phyloP scores from a whole-genome alignment of 1,140 invertebrate species.

The Temnothorax longispinosus region DNA sequence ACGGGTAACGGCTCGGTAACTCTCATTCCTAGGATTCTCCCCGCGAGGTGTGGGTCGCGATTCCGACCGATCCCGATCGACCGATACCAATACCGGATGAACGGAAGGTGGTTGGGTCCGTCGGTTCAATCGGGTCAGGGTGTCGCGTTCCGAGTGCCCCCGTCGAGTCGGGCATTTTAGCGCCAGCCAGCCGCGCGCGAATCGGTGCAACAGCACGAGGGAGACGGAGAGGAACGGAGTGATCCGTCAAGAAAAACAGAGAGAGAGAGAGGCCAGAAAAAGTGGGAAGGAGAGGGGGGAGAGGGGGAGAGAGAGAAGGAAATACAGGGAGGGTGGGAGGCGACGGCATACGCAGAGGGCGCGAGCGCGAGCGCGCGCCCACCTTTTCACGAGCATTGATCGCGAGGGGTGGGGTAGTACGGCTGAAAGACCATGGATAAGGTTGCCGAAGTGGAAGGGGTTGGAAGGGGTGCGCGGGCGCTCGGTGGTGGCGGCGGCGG shows the following conservation, averaged over 20 bases:
- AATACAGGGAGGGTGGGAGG: background rate
- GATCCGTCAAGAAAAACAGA: constrained; percentile 2
- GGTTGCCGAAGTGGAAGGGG: constrained; percentile 33
- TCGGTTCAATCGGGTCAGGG: background rate
- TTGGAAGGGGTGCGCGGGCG: constrained; percentile 54
- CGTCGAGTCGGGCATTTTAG: constrained; percentile 10
- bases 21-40: too few relatives aligned
- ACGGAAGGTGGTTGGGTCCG: background rate
- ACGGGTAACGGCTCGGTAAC: constrained; percentile 53
- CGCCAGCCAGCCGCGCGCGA: constrained; percentile 3
- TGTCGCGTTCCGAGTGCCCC: background rate
- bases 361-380: constrained; percentile 81
- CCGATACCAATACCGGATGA: background rate
- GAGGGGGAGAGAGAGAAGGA: background rate
- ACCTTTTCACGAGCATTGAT: constrained; percentile 84
- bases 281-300: background rate
- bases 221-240: background rate
- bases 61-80: background rate
- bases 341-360: constrained; percentile 83
- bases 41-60: background rate
- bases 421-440: constrained; percentile 68
- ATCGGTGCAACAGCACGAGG: background rate
- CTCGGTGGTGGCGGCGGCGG: background rate
- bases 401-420: constrained; percentile 71
- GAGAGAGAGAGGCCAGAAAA: background rate